These are phyloP conservation scores for Noctua fimbriata DNA, from an alignment of 2,888 invertebrate genomes.

Conservation along the genomic window DNA sequence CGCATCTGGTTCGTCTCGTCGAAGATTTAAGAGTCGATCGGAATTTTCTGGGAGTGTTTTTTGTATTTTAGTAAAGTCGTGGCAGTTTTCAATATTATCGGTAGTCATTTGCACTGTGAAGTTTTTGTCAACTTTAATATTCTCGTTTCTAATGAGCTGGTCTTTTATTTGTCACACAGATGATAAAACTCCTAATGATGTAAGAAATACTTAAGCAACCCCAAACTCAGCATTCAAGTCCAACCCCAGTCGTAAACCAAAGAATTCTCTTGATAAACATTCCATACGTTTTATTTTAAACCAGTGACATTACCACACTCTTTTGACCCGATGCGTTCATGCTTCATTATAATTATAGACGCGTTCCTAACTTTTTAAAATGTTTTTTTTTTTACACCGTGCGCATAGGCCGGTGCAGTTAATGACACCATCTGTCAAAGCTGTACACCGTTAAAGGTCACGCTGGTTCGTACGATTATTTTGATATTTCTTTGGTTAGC, in stretches of 20 bases:
- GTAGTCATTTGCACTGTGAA: not conserved
- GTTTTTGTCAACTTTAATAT: conserved; percentile 1
- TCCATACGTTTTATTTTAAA: conserved; percentile 80
- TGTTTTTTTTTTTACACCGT: conserved; percentile 62
- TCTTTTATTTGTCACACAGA: not conserved
- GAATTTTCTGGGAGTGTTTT: conserved; percentile 54
- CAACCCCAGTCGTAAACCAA: conserved; percentile 76
- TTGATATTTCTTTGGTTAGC: conserved; percentile 49
- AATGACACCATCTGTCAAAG: conserved; percentile 76
- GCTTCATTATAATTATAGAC: conserved; percentile 77
- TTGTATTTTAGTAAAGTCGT: conserved; percentile 23
- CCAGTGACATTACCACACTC: conserved; percentile 78
- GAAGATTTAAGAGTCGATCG: conserved; percentile 58
- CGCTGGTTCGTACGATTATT: conserved; percentile 57
- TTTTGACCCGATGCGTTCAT: conserved; percentile 77
- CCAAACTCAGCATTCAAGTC: conserved; percentile 54
- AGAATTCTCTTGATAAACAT: conserved; percentile 81
- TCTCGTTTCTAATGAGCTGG: not conserved
- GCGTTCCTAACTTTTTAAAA: conserved; percentile 69
- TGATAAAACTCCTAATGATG: conserved; percentile 11
- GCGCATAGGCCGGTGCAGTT: conserved; percentile 67
- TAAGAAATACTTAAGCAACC: conserved; percentile 41
- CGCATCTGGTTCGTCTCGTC: conserved; percentile 72
- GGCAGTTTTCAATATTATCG: not conserved
- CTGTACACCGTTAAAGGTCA: conserved; percentile 68